These are phyloP conservation scores for Julus scanicus DNA, from an alignment of 2,888 invertebrate species.

Conservation along the genomic window DNA sequence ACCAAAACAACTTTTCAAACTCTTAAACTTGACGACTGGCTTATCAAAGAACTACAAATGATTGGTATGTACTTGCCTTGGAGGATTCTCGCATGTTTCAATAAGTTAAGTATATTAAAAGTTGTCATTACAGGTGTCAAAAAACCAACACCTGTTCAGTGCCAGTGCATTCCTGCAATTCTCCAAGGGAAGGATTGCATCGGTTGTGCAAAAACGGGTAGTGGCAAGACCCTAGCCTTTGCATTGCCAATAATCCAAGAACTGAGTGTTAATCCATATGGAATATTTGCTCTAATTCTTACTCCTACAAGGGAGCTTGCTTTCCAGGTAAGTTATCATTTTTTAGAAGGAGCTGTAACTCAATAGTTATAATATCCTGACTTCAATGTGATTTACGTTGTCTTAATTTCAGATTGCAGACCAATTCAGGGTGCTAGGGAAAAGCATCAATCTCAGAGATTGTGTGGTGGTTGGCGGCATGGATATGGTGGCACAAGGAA, in stretches of 20 bases:
- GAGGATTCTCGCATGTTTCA: not conserved
- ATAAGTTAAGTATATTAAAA: conserved; percentile 44
- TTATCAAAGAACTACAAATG: conserved; percentile 55
- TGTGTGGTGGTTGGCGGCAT: conserved; percentile 95
- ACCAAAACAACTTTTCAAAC: conserved; percentile 54
- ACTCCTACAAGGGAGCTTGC: conserved; percentile 96
- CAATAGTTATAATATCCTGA: not conserved
- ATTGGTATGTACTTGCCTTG: conserved; percentile 53
- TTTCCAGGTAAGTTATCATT: conserved; percentile 76
- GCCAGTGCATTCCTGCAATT: conserved; percentile 82
- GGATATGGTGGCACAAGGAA: conserved; percentile 89
- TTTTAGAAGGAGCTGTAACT: not conserved
- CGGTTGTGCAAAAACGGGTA: conserved; percentile 95
- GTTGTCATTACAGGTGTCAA: conserved; percentile 73
- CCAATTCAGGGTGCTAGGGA: conserved; percentile 92
- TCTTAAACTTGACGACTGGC: conserved; percentile 56
- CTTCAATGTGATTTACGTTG: not conserved
- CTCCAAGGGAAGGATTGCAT: conserved; percentile 86
- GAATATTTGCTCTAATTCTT: conserved; percentile 92
- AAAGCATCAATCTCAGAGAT: conserved; percentile 83
- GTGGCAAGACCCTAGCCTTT: conserved; percentile 96
- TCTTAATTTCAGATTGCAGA: conserved; percentile 82
- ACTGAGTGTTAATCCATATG: conserved; percentile 93
- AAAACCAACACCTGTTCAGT: conserved; percentile 83
- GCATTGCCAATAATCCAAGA: conserved; percentile 90